These are phyloP conservation scores for Neoseiulus cucumeris DNA, from an alignment of 1,140 invertebrate species.

Conservation along the genomic window DNA sequence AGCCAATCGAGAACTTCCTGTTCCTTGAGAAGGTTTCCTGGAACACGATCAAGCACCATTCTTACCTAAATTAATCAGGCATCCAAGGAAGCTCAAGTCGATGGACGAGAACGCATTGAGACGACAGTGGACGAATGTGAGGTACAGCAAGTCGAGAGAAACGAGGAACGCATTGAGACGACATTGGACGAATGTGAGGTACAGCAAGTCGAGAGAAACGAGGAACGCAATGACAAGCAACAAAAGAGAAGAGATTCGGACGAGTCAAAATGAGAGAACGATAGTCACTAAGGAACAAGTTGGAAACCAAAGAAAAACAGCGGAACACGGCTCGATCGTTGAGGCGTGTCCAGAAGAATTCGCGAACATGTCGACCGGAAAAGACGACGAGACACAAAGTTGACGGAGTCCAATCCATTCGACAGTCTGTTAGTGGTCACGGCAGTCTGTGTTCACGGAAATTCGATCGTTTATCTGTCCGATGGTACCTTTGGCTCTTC, in stretches of 20 bases:
- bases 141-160: background rate
- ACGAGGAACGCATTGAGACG: background rate
- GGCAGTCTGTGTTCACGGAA: background rate
- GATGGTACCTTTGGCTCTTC: background rate
- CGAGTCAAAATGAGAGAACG: no score
- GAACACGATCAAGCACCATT: background rate
- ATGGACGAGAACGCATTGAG: no score
- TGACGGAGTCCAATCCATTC: background rate
- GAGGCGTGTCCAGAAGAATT: no score
- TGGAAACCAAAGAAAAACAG: no score
- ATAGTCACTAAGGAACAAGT: no score
- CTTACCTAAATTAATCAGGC: no score
- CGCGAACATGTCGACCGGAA: background rate
- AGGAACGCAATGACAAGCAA: background rate
- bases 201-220: background rate
- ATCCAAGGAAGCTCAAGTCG: no score
- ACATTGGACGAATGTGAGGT: no score
- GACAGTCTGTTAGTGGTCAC: background rate
- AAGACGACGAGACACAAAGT: background rate
- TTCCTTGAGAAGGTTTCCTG: conserved; percentile 23
- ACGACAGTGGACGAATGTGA: no score
- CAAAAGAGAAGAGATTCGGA: no score
- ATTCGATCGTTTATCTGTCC: background rate
- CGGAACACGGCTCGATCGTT: no score
- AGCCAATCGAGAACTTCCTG: conserved; percentile 25